These are phyloP conservation scores for Calyptommatus sinebrachiatus DNA, from an alignment of 2,113 vertebrate genomes.

Conservation along the genomic window DNA sequence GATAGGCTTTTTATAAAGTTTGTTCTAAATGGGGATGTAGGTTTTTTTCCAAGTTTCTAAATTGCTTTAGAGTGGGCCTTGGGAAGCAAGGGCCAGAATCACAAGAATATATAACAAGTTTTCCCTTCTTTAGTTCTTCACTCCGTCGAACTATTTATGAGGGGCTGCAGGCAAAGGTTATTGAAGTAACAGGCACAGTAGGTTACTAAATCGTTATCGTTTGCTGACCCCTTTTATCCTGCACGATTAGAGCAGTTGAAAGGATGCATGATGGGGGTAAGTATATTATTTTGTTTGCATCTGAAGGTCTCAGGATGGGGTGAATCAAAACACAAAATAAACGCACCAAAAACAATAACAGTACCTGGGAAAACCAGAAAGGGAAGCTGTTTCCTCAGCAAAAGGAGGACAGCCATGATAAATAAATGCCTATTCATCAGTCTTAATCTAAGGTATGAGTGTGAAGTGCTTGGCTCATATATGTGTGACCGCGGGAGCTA, in stretches of 20 bases:
- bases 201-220: not conserved
- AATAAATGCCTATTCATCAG: too few species aligned
- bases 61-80: not conserved
- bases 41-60: not conserved
- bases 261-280: not conserved
- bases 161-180: not conserved
- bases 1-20: not conserved
- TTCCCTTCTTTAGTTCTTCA: not conserved
- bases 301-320: too few species aligned
- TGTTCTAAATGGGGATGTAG: not conserved
- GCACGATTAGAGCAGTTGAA: not conserved
- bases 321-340: too few species aligned
- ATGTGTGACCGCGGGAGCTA: too few species aligned
- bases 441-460: too few species aligned
- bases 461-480: too few species aligned
- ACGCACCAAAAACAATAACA: too few species aligned
- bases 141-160: not conserved
- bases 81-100: not conserved
- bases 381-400: too few species aligned
- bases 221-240: not conserved
- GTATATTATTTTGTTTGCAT: too few species aligned
- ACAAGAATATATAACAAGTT: not conserved
- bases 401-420: too few species aligned
- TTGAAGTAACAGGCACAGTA: not conserved
- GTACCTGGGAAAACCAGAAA: too few species aligned